Base-by-base conservation (phyloP, 2,113 vertebrate species). In the Protomyctophum bolini region DNA sequence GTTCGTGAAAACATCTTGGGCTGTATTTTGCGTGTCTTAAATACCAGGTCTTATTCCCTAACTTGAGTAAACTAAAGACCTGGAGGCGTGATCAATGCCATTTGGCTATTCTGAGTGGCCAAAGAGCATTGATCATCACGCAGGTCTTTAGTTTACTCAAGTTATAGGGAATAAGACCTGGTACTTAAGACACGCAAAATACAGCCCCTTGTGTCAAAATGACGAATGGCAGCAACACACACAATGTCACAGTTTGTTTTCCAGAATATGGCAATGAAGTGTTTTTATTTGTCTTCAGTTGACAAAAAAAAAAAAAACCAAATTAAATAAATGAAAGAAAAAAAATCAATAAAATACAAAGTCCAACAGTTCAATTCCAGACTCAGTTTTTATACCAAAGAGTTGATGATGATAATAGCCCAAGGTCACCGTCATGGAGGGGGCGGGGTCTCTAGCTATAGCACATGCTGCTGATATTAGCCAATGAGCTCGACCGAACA, bases 181-280 rank as follows among this genome's bases (percentile, higher is more conserved):
- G n/a, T n/a, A n/a, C n/a, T n/a, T n/a, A n/a, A n/a, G n/a, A n/a
- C n/a, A n/a, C n/a, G n/a, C n/a, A n/a, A n/a, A n/a, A n/a, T n/a
- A n/a, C n/a, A n/a, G n/a, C n/a, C n/a, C n/a, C n/a, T n/a, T 21
- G 21, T 21, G 21, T 21, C 21, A 21, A 21, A 21, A 21, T 21
- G 21, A 21, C 21, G 21, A 21, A 21, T 21, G 21, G 33, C 33
- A 33, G 33, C 33, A 41, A 41, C 3, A 41, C 5, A 41, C 3
- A 4, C 33, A 41, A 3, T 6, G 33, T 41, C 33, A 41, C 55
- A 49, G 52, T 64, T 51, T 10, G 69, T 75, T 85, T 82, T 79
- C 62, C 82, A 87, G 83, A 84, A 87, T 85, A 83, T 82, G 86
- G 76, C 75, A 84, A 88, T 80, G 75, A 82, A 78, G 72, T 77